These are phyloP conservation scores for Eupelmus urozonus DNA, from an alignment of 2,888 invertebrate species.

Conservation along the genomic window DNA sequence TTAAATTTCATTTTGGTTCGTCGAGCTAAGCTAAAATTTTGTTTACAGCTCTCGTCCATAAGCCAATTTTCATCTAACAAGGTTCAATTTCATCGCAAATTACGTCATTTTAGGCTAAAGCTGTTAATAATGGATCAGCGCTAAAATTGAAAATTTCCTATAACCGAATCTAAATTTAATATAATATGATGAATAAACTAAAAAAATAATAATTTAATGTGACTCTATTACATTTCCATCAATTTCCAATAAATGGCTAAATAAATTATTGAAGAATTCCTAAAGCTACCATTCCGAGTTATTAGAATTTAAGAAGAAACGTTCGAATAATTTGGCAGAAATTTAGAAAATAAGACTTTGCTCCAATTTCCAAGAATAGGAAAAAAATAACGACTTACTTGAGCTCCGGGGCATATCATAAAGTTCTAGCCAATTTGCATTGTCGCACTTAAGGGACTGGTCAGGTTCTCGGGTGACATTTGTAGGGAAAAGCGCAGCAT, in stretches of 20 bases:
- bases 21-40: not conserved
- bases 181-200: too few relatives aligned
- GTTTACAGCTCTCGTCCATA: not conserved
- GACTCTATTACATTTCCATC: too few relatives aligned
- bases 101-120: not conserved
- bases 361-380: not conserved
- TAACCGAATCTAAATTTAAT: too few relatives aligned
- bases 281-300: too few relatives aligned
- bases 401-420: conserved; percentile 36
- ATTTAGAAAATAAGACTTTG: too few relatives aligned
- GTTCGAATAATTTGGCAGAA: too few relatives aligned
- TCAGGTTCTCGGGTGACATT: conserved; percentile 53
- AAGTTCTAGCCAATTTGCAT: conserved; percentile 50
- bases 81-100: conserved; percentile 2
- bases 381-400: conserved; percentile 40
- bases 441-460: conserved; percentile 7
- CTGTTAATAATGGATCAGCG: not conserved
- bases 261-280: too few relatives aligned
- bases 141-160: not conserved
- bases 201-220: too few relatives aligned
- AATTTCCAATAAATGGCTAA: too few relatives aligned
- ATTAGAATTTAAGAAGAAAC: too few relatives aligned
- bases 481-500: conserved; percentile 41
- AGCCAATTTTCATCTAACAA: conserved; percentile 21
- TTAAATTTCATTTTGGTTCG: too few relatives aligned